phyloP scores from a whole-genome alignment of 92 coral and sea anemone genomes.

The Bergia sp. region DNA sequence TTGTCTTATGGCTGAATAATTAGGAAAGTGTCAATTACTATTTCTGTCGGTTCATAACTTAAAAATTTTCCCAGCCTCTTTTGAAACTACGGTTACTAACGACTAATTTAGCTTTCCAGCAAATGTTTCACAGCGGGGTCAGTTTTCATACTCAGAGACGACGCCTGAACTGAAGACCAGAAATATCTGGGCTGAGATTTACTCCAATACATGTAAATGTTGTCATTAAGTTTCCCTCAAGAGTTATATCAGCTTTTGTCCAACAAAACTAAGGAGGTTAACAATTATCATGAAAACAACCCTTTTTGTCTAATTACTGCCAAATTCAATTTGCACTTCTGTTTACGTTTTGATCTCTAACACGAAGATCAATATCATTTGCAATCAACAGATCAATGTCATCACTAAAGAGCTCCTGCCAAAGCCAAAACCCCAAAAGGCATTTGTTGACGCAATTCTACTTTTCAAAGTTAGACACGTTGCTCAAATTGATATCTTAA shows the following conservation, averaged over 20 bases:
- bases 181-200: too few species aligned
- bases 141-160: not conserved
- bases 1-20: conserved; percentile 9
- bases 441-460: too few species aligned
- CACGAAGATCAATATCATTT: not conserved
- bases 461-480: too few species aligned
- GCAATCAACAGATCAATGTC: not conserved
- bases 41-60: not conserved
- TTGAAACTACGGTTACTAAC: not conserved
- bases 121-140: not conserved
- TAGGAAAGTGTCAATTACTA: not conserved
- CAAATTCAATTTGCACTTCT: not conserved
- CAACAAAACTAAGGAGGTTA: not conserved
- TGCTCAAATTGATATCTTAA: too few species aligned
- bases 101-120: not conserved
- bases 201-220: not conserved
- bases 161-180: not conserved
- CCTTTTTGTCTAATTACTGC: not conserved
- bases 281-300: not conserved
- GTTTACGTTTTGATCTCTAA: too few species aligned
- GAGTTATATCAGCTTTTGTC: not conserved
- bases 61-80: not conserved
- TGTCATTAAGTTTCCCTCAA: not conserved
- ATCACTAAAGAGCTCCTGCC: not conserved
- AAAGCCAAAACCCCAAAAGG: not conserved